Percentiles rank a stretch among this genome's conserved stretches.
phyloP scores from a whole-genome alignment of 2,888 invertebrate species.

The Hirtodrosophila alboralis region DNA sequence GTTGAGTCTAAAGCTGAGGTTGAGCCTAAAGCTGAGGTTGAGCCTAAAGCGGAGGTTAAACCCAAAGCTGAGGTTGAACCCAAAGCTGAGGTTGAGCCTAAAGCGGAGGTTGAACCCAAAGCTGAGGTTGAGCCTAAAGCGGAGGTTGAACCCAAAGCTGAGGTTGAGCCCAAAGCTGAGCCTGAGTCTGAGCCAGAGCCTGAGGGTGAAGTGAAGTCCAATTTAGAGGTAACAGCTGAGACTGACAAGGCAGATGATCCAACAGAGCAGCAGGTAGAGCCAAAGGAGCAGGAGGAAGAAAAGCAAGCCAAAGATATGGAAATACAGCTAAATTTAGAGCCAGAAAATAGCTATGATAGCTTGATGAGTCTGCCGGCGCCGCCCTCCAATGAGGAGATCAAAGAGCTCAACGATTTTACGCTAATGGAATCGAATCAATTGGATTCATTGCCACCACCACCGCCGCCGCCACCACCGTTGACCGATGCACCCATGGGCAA shows the following conservation, averaged over 20 bases:
- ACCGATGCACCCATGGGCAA: constrained; percentile 25
- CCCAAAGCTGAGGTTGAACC: neutral
- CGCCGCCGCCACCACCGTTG: constrained; percentile 77
- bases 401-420: constrained; percentile 80
- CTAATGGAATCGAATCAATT: constrained; percentile 81
- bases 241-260: constrained; percentile 1
- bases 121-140: neutral
- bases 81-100: neutral
- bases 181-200: neutral
- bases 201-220: neutral
- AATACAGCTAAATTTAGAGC: constrained; percentile 16
- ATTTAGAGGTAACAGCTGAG: neutral
- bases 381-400: constrained; percentile 83
- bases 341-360: constrained; percentile 82
- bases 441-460: constrained; percentile 84
- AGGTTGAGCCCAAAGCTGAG: neutral
- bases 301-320: neutral
- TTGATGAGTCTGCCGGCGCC: constrained; percentile 83
- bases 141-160: neutral
- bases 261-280: constrained; percentile 4
- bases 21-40: neutral
- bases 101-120: neutral
- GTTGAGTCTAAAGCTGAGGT: neutral
- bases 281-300: neutral
- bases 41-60: neutral